Conservation (phyloP, 2,113 vertebrate species). For the Pimephales promelas region DNA sequence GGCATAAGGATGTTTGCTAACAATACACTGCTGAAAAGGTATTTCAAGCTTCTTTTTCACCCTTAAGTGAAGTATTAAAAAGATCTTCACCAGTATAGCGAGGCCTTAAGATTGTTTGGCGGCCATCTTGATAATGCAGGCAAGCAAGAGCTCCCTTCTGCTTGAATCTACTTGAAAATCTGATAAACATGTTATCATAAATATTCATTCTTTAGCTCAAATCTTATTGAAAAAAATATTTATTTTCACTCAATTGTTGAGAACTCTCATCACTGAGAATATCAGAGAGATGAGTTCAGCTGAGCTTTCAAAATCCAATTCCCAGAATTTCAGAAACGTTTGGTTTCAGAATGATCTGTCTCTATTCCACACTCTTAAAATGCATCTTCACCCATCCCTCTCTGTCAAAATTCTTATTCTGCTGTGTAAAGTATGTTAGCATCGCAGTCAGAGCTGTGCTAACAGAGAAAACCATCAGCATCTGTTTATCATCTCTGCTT, state of each 20-base stretch:
- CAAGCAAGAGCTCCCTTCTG: neutral
- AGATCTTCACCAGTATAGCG: too few species aligned
- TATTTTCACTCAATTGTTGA: neutral
- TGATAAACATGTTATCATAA: neutral
- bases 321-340: neutral
- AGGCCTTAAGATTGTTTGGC: too few species aligned
- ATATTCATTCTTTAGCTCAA: neutral
- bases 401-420: neutral
- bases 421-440: slow-evolving; percentile 21
- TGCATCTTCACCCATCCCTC: neutral
- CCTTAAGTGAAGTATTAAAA: too few species aligned
- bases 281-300: neutral
- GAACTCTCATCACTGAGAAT: neutral
- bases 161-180: slow-evolving; percentile 4
- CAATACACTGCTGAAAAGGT: too few species aligned
- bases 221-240: neutral
- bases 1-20: too few species aligned
- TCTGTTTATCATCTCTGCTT: slow-evolving; percentile 49
- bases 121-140: neutral
- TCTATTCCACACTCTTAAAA: neutral
- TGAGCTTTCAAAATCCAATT: neutral
- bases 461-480: slow-evolving; percentile 35
- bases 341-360: neutral
- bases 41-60: too few species aligned
- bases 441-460: slow-evolving; percentile 22